A percentile compares a stretch with the other conserved stretches of the same genome.
These are phyloP conservation scores for Phaedon cochleariae DNA, from an alignment of 2,888 invertebrate species.

Conservation along the genomic window DNA sequence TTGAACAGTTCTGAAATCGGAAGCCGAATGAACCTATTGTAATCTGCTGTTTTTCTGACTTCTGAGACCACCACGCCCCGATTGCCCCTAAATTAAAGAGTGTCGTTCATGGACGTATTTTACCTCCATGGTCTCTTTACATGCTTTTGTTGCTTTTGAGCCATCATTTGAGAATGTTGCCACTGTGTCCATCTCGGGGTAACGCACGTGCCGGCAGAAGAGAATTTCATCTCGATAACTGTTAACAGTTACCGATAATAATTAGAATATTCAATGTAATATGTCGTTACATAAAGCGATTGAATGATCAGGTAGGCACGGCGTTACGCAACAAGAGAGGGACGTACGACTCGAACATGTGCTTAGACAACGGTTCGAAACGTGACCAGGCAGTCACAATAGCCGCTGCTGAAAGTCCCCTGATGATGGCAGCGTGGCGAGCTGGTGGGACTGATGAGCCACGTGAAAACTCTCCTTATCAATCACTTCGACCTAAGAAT, in stretches of 20 bases:
- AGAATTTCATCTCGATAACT: slow-evolving; percentile 38
- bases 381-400: slow-evolving; percentile 38
- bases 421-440: background rate
- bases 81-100: no score
- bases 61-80: no score
- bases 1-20: no score
- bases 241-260: slow-evolving; percentile 39
- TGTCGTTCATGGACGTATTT: no score
- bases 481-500: background rate
- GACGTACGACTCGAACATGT: slow-evolving; percentile 47
- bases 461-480: background rate
- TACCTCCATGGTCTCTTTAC: no score
- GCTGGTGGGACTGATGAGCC: background rate
- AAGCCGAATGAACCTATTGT: no score
- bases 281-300: slow-evolving; percentile 39
- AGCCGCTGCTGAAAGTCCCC: background rate
- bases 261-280: slow-evolving; percentile 38
- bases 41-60: no score
- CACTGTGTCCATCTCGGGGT: slow-evolving; percentile 4
- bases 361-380: slow-evolving; percentile 38
- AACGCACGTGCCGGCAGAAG: slow-evolving; percentile 15
- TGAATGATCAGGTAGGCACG: slow-evolving; percentile 40
- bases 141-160: no score
- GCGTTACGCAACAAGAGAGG: slow-evolving; percentile 42
- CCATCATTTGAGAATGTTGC: no score